A percentile compares a stretch with the other conserved stretches of the same genome.
phyloP scores from a whole-genome alignment of 2,797 vertebrate species.

The Labeo calbasu region DNA sequence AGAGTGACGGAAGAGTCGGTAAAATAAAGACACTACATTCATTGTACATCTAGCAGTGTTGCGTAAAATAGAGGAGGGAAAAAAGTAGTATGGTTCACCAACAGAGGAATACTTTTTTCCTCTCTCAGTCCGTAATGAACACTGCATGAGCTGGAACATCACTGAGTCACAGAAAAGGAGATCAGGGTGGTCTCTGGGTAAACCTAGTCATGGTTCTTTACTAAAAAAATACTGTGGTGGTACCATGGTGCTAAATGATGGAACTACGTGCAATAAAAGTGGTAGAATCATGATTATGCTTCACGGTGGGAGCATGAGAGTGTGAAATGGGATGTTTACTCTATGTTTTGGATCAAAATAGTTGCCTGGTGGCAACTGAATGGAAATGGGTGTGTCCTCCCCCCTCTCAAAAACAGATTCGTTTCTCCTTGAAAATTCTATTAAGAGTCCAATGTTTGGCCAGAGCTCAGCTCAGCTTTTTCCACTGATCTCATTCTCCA shows the following conservation, averaged over 20 bases:
- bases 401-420: conserved; percentile 38
- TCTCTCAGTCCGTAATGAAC: conserved; percentile 8
- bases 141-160: conserved; percentile 23
- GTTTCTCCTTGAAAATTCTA: conserved; percentile 55
- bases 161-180: conserved; percentile 30
- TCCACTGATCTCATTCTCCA: conserved; percentile 66
- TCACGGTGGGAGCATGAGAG: not conserved
- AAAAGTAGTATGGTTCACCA: conserved; percentile 22
- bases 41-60: conserved; percentile 29
- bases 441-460: conserved; percentile 49
- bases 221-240: not conserved
- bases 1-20: conserved; percentile 1
- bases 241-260: not conserved
- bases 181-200: conserved; percentile 18
- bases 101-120: conserved; percentile 30
- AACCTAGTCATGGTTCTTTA: not conserved
- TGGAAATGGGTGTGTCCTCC: conserved; percentile 23
- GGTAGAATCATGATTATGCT: not conserved
- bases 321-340: conserved; percentile 28
- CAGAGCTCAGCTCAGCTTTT: conserved; percentile 49
- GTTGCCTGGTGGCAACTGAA: conserved; percentile 38
- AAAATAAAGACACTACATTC: conserved; percentile 31
- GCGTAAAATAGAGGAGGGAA: conserved; percentile 12
- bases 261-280: not conserved
- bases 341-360: conserved; percentile 37